Conservation (phyloP, 64 coral and sea anemone species). For the Montipora capricornis region DNA sequence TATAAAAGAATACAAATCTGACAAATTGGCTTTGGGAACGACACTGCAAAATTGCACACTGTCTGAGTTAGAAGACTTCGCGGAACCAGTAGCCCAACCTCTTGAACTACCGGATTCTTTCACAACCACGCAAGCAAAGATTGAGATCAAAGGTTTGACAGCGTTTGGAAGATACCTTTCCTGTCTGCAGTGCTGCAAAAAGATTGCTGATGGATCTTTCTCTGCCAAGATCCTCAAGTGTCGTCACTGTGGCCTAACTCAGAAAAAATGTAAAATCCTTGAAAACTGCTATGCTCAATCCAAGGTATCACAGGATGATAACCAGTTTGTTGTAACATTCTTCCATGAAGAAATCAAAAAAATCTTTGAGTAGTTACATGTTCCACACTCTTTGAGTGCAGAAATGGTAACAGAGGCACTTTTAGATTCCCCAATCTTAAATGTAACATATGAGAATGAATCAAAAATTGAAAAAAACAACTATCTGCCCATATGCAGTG, state of each 20-base stretch:
- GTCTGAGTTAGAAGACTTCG: constrained; percentile 22
- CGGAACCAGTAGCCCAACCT: constrained; percentile 24
- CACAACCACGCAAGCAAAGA: constrained; percentile 23
- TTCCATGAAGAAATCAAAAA: constrained; percentile 56
- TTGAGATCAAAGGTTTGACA: constrained; percentile 34
- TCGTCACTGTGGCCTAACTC: constrained; percentile 33
- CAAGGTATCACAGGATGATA: constrained; percentile 26
- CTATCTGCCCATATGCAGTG: too few species aligned
- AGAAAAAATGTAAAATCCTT: constrained; percentile 50
- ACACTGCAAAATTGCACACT: constrained; percentile 53
- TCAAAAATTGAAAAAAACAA: constrained; percentile 39
- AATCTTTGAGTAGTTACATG: background rate
- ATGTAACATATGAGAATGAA: background rate
- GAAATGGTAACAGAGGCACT: constrained; percentile 26
- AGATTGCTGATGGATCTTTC: constrained; percentile 58
- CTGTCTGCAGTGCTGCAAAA: constrained; percentile 47
- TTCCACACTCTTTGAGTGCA: constrained; percentile 24
- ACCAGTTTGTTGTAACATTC: constrained; percentile 34
- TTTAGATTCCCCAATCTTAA: constrained; percentile 36
- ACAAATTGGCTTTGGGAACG: constrained; percentile 56
- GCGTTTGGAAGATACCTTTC: constrained; percentile 33
- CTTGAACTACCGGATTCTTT: constrained; percentile 56
- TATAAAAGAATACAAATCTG: constrained; percentile 57
- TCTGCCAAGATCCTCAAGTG: constrained; percentile 43
- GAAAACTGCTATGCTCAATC: constrained; percentile 33